phyloP scores from a whole-genome alignment of 2,113 vertebrate genomes.

The Stigmatopora nigra region DNA sequence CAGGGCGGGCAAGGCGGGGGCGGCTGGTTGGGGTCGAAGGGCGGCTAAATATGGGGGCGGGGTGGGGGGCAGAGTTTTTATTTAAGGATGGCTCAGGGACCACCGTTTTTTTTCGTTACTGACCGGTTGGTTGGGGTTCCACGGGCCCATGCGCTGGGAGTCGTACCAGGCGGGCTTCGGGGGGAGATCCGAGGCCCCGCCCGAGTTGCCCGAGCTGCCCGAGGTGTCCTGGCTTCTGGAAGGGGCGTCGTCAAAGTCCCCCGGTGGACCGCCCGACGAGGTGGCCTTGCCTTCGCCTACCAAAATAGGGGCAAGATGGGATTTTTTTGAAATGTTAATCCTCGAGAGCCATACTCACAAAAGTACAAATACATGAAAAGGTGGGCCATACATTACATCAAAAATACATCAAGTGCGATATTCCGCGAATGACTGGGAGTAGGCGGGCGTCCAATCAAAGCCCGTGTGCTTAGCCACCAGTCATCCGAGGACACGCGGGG shows the following conservation, averaged over 20 bases:
- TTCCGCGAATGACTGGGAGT: no score
- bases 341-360: no score
- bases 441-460: no score
- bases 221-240: slow-evolving; percentile 74
- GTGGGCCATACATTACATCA: no score
- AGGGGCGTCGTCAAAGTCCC: slow-evolving; percentile 76
- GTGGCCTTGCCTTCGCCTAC: slow-evolving; percentile 84
- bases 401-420: no score
- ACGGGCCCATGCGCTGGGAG: slow-evolving; percentile 82
- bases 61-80: no score
- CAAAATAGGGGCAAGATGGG: no score
- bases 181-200: slow-evolving; percentile 78
- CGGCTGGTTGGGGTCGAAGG: slow-evolving; percentile 77
- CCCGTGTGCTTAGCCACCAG: background rate
- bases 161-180: slow-evolving; percentile 91
- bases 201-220: slow-evolving; percentile 64
- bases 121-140: slow-evolving; percentile 80
- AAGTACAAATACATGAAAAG: no score
- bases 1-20: slow-evolving; percentile 94
- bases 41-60: slow-evolving; percentile 48
- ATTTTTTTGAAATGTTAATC: no score
- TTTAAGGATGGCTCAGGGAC: background rate
- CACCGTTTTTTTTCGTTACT: background rate
- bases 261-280: slow-evolving; percentile 72
- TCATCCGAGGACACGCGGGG: background rate